Percentiles rank a stretch among this genome's conserved stretches.
Evolutionary conservation across 2,797 vertebrate species (phyloP).

Genomic region (Rhabdophis nuchalis): DNA sequence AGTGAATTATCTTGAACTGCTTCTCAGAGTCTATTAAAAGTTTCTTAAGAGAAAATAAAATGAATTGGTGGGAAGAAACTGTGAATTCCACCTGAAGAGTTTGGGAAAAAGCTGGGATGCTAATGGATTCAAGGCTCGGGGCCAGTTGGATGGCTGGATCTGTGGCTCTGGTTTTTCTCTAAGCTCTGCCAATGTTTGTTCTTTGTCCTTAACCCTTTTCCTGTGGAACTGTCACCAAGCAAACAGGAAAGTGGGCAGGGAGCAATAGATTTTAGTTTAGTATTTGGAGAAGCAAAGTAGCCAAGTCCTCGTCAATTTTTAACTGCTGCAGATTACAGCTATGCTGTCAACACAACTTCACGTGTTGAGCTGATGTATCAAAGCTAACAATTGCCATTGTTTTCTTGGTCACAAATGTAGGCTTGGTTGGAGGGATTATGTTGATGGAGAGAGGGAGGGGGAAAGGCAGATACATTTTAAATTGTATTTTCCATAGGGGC

Average conservation of each 20-base stretch:
- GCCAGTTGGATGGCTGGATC: background rate
- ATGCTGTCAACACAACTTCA: background rate
- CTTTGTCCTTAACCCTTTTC: background rate
- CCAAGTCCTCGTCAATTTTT: background rate
- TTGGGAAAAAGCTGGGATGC: background rate
- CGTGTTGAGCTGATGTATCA: background rate
- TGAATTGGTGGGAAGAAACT: background rate
- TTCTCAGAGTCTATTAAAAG: background rate
- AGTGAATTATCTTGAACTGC: background rate
- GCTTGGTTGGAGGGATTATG: background rate
- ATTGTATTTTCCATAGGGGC: background rate
- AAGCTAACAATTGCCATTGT: background rate
- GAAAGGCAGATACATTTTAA: background rate
- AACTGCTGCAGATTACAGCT: background rate
- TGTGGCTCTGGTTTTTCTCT: background rate
- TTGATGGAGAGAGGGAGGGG: background rate
- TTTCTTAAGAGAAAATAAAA: background rate
- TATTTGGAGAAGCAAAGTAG: background rate
- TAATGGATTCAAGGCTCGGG: background rate
- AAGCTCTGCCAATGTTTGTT: background rate
- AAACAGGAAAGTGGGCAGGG: background rate
- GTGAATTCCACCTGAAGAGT: background rate
- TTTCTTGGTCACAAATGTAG: background rate
- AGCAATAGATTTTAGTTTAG: background rate
- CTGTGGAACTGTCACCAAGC: background rate